These are phyloP conservation scores for Lathamus discolor DNA, from an alignment of 2,113 vertebrate genomes.

Conservation along the genomic window DNA sequence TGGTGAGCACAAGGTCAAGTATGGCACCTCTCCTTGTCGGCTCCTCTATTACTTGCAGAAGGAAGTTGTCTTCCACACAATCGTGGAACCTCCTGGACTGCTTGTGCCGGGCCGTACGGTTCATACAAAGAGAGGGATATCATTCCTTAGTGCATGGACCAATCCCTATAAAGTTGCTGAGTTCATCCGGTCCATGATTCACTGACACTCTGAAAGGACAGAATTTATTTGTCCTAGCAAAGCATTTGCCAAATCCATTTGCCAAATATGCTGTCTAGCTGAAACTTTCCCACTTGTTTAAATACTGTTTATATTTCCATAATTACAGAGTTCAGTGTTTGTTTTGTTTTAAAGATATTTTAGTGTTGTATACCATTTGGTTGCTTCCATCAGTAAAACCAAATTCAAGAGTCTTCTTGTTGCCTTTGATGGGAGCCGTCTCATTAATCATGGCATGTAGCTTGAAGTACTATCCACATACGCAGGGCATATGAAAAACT, in stretches of 20 bases:
- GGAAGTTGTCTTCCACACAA: no score
- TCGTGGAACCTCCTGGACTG: no score
- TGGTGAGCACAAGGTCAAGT: no score
- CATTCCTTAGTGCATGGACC: no score
- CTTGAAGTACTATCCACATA: no score
- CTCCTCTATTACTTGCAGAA: no score
- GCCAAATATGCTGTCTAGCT: not conserved
- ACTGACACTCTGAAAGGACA: not conserved
- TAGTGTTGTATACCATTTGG: accelerated
- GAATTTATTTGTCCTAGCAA: not conserved
- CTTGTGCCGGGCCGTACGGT: no score
- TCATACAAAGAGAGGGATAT: no score
- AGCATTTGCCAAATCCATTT: not conserved
- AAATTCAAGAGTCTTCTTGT: not conserved
- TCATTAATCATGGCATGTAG: not conserved
- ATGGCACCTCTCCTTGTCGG: no score
- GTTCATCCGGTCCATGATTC: not conserved
- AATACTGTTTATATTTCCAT: not conserved
- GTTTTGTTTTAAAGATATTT: not conserved
- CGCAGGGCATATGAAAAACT: not conserved
- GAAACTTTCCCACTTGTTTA: not conserved
- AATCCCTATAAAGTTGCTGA: no score
- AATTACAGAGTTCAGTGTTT: not conserved
- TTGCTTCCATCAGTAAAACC: not conserved
- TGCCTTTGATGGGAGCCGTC: not conserved